A percentile compares a stretch with the other conserved stretches of the same genome.
Evolutionary conservation across 2,113 vertebrate genomes (phyloP).

Genomic region (Myiozetetes cayanensis): DNA sequence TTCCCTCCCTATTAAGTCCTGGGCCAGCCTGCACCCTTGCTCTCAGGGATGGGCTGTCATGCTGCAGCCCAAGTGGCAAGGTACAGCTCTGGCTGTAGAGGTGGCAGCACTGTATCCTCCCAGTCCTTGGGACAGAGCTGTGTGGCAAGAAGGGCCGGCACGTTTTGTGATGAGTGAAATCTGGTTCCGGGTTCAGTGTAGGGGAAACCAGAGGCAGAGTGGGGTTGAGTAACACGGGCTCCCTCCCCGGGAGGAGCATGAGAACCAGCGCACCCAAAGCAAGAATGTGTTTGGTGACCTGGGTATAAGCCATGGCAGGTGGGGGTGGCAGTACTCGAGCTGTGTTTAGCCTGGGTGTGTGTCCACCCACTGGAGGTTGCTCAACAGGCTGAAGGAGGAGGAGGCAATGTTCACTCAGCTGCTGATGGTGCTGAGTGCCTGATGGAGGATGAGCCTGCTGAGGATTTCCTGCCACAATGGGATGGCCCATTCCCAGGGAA

Average conservation of each 20-base stretch:
- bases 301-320: not conserved
- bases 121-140: not conserved
- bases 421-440: not conserved
- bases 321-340: not conserved
- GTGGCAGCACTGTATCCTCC: not conserved
- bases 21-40: not conserved
- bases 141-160: not conserved
- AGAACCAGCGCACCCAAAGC: slow-evolving; percentile 16
- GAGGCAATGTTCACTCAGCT: not conserved
- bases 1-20: not conserved
- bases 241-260: slow-evolving; percentile 23
- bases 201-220: not conserved
- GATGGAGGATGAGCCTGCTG: not conserved
- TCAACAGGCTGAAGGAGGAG: slow-evolving; percentile 34
- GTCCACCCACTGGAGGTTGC: slow-evolving; percentile 57
- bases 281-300: slow-evolving; percentile 55
- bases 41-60: rapidly evolving
- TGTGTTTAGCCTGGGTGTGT: slow-evolving; percentile 62
- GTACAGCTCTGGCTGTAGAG: rapidly evolving
- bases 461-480: rapidly evolving
- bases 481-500: not conserved
- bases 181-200: not conserved
- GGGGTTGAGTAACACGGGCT: not conserved
- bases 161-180: not conserved
- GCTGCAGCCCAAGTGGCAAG: not conserved